These are phyloP conservation scores for Phaenicophaeus curvirostris DNA, from an alignment of 2,797 vertebrate genomes.

Conservation along the genomic window DNA sequence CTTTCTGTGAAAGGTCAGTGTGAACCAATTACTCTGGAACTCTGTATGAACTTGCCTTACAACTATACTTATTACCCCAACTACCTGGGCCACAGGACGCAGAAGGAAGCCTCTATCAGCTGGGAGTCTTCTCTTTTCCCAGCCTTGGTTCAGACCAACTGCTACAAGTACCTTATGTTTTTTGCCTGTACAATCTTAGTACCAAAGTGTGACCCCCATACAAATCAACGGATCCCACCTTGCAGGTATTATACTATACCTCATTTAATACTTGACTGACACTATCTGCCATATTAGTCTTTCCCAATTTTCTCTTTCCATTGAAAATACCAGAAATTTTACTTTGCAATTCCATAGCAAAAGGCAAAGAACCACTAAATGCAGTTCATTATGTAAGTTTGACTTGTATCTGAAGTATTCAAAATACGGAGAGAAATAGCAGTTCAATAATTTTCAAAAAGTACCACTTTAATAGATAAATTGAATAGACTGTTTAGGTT, in stretches of 20 bases:
- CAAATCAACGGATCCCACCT: slow-evolving; percentile 87
- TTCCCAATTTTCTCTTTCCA: background rate
- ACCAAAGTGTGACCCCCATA: slow-evolving; percentile 90
- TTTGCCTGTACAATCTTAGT: slow-evolving; percentile 95
- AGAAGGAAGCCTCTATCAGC: slow-evolving; percentile 91
- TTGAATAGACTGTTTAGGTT: background rate
- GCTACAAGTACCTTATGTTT: slow-evolving; percentile 97
- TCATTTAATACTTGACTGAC: background rate
- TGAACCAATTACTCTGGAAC: slow-evolving; percentile 91
- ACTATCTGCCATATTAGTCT: background rate
- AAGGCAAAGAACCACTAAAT: background rate
- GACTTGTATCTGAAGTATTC: background rate
- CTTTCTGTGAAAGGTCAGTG: slow-evolving; percentile 81
- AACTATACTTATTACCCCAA: slow-evolving; percentile 92
- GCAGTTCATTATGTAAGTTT: background rate
- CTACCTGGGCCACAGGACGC: slow-evolving; percentile 91
- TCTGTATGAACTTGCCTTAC: slow-evolving; percentile 95
- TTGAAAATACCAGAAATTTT: background rate
- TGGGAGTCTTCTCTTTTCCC: slow-evolving; percentile 96
- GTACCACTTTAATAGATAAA: background rate
- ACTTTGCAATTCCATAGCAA: background rate
- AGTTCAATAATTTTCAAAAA: background rate
- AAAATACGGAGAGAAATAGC: background rate
- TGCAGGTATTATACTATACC: slow-evolving; percentile 84
- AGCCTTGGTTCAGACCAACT: slow-evolving; percentile 94